These are phyloP conservation scores for Chloropsis cyanopogon DNA, from an alignment of 2,113 vertebrate genomes.

Conservation along the genomic window DNA sequence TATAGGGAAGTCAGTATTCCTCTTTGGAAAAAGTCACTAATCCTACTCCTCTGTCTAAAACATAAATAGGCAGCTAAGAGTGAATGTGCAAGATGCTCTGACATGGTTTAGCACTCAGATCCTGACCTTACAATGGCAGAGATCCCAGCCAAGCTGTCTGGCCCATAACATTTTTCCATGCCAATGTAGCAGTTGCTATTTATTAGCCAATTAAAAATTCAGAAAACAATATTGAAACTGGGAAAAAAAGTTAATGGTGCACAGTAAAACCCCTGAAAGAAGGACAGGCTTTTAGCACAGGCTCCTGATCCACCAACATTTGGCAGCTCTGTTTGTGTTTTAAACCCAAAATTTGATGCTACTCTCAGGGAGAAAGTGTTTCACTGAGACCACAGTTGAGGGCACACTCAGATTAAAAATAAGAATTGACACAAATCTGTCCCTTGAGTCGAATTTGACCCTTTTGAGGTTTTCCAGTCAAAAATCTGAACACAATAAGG, in stretches of 20 bases:
- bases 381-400: not conserved
- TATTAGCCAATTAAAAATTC: not conserved
- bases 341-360: not conserved
- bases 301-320: not conserved
- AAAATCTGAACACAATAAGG: not conserved
- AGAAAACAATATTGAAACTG: not conserved
- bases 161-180: not conserved
- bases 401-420: not conserved
- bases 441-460: not conserved
- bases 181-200: not conserved
- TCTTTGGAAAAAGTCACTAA: not conserved
- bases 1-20: not conserved
- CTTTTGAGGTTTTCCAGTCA: slow-evolving; percentile 11
- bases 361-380: not conserved
- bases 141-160: not conserved
- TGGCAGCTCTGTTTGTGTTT: not conserved
- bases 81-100: not conserved
- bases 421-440: not conserved
- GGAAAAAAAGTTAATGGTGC: not conserved
- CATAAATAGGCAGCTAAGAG: not conserved
- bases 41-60: not conserved
- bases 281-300: not conserved
- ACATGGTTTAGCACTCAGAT: not conserved
- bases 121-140: not conserved
- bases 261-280: not conserved